phyloP scores from a whole-genome alignment of 2,797 vertebrate genomes.

The Etheostoma perlongum region DNA sequence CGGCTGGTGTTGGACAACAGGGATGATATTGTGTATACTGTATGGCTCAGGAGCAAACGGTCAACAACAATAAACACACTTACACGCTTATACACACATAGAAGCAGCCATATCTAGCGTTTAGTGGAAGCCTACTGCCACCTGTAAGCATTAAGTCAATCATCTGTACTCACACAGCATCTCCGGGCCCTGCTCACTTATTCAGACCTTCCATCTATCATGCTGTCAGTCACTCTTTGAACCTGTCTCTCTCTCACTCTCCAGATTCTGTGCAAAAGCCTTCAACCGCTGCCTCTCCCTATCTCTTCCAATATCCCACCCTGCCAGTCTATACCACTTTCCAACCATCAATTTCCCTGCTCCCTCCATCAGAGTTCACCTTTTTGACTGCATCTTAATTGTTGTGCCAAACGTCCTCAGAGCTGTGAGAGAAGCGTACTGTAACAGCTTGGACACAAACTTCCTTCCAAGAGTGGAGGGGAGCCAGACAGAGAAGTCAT shows the following conservation, averaged over 20 bases:
- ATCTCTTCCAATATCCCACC: conserved; percentile 69
- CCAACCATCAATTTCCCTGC: conserved; percentile 44
- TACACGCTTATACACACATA: background rate
- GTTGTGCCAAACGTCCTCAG: conserved; percentile 47
- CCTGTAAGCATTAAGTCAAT: conserved; percentile 72
- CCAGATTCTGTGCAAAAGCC: conserved; percentile 48
- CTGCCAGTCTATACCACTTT: conserved; percentile 53
- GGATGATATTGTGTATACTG: conserved; percentile 64
- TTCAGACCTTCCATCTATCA: conserved; percentile 70
- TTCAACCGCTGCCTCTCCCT: conserved; percentile 45
- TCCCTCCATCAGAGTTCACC: conserved; percentile 37
- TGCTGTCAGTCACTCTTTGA: conserved; percentile 71
- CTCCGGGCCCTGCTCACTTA: conserved; percentile 62
- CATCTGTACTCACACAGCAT: conserved; percentile 56
- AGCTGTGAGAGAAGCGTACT: conserved; percentile 34
- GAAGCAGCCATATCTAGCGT: background rate
- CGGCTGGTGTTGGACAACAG: conserved; percentile 64
- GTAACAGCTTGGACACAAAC: conserved; percentile 44
- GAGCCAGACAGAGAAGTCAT: conserved; percentile 69
- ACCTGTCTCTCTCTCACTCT: conserved; percentile 48
- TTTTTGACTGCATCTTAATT: conserved; percentile 60
- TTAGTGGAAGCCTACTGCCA: conserved; percentile 46
- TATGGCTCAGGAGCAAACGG: conserved; percentile 61
- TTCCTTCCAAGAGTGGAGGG: conserved; percentile 43
- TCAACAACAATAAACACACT: conserved; percentile 60